These are phyloP conservation scores for Sebastiscus tertius DNA, from an alignment of 2,797 vertebrate genomes.

Conservation along the genomic window DNA sequence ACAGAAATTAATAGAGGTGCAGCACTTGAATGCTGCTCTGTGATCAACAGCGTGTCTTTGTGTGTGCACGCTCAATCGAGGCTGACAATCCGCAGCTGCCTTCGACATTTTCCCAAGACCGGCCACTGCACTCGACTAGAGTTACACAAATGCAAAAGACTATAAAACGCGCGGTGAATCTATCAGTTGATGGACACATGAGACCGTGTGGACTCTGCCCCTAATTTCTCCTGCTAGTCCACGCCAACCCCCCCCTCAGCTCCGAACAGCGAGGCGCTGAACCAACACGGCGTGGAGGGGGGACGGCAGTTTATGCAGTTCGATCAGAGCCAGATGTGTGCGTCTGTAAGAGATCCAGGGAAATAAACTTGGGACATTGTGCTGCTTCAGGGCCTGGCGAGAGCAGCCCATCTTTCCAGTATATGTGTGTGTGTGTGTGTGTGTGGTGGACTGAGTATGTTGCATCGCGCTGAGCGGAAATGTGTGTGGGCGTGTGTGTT, in stretches of 20 bases:
- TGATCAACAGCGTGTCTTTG: conserved; percentile 16
- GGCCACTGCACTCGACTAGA: background rate
- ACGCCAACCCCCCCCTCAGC: conserved; percentile 15
- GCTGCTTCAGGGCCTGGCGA: conserved; percentile 42
- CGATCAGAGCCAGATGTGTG: conserved; percentile 77
- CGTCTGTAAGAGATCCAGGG: conserved; percentile 45
- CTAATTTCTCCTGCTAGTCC: conserved; percentile 24
- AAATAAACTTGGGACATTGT: conserved; percentile 41
- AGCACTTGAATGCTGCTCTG: conserved; percentile 23
- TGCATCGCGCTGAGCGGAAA: conserved; percentile 7
- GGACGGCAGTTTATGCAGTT: conserved; percentile 26
- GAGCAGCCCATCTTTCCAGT: conserved; percentile 37
- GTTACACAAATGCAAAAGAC: conserved; percentile 42
- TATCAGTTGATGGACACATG: conserved; percentile 24
- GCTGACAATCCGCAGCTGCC: conserved; percentile 55
- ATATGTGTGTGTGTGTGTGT: background rate
- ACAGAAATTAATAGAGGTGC: conserved; percentile 33
- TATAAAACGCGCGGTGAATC: conserved; percentile 31
- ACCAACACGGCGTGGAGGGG: conserved; percentile 14
- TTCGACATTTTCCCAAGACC: conserved; percentile 43
- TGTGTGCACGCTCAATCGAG: background rate
- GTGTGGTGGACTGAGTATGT: conserved; percentile 41
- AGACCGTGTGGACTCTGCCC: conserved; percentile 14
- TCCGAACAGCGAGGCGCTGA: conserved; percentile 12
- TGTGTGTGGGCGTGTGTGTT: conserved; percentile 7